Conservation (phyloP, 1,140 invertebrate genomes). For the Phortica variegata region DNA sequence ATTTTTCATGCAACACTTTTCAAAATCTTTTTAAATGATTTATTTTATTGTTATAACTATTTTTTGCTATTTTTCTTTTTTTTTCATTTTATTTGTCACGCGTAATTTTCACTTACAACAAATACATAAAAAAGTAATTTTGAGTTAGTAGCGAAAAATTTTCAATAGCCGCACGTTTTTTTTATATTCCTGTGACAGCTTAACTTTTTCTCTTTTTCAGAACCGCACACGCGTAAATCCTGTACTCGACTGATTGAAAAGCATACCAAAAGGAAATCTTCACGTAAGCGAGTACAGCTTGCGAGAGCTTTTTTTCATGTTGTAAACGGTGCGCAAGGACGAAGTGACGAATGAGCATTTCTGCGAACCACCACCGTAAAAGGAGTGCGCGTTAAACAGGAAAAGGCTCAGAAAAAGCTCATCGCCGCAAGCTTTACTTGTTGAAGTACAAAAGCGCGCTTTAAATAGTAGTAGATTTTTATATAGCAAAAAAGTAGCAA, state of each 20-base stretch:
- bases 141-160: too few species aligned
- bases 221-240: slow-evolving; percentile 42
- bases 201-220: slow-evolving; percentile 15
- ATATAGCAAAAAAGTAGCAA: too few species aligned
- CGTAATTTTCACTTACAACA: background rate
- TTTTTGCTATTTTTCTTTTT: background rate
- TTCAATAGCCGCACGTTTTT: too few species aligned
- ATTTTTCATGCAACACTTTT: slow-evolving; percentile 11
- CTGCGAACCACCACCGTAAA: slow-evolving; percentile 9
- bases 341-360: too few species aligned
- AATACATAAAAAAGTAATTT: background rate
- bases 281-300: too few species aligned
- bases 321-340: too few species aligned
- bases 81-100: slow-evolving; percentile 1
- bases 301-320: slow-evolving; percentile 27
- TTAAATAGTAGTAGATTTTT: too few species aligned
- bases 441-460: too few species aligned
- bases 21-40: slow-evolving; percentile 10
- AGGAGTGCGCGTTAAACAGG: background rate
- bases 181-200: too few species aligned
- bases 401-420: too few species aligned
- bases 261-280: too few species aligned
- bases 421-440: too few species aligned
- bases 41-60: slow-evolving; percentile 8
- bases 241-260: slow-evolving; percentile 48